phyloP scores from a whole-genome alignment of 2,113 vertebrate genomes.

The Origma solitaria region DNA sequence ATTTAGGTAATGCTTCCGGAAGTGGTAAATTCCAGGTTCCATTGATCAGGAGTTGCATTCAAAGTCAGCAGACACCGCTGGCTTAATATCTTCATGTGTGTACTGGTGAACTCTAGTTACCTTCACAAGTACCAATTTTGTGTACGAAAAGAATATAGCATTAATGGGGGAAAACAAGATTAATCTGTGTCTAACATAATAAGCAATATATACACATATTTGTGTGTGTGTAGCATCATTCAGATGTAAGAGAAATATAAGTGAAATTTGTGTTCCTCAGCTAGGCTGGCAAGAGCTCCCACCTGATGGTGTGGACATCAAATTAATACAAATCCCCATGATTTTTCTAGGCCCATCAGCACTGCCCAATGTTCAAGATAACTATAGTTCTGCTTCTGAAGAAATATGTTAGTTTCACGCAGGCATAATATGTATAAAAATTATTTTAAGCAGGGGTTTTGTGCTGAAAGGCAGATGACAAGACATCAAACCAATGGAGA shows the following conservation, averaged over 20 bases:
- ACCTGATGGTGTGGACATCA: not conserved
- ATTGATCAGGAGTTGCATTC: not conserved
- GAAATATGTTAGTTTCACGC: not conserved
- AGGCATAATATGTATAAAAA: rapidly evolving
- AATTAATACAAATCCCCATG: not conserved
- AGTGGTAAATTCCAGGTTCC: not conserved
- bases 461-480: not conserved
- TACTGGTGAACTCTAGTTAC: not conserved
- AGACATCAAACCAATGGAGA: not conserved
- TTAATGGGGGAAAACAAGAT: not conserved
- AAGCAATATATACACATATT: not conserved
- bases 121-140: not conserved
- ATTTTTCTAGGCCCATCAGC: not conserved
- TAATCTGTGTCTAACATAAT: not conserved
- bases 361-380: not conserved
- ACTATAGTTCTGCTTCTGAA: not conserved
- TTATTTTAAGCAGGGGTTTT: not conserved
- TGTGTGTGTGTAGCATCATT: not conserved
- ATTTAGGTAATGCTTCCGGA: not conserved
- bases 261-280: not conserved
- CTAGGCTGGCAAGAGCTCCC: not conserved
- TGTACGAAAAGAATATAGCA: not conserved
- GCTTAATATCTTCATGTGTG: not conserved
- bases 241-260: not conserved
- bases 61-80: not conserved